Evolutionary conservation across 2,113 vertebrate species (phyloP).

Genomic region (Gopherus evgoodei): DNA sequence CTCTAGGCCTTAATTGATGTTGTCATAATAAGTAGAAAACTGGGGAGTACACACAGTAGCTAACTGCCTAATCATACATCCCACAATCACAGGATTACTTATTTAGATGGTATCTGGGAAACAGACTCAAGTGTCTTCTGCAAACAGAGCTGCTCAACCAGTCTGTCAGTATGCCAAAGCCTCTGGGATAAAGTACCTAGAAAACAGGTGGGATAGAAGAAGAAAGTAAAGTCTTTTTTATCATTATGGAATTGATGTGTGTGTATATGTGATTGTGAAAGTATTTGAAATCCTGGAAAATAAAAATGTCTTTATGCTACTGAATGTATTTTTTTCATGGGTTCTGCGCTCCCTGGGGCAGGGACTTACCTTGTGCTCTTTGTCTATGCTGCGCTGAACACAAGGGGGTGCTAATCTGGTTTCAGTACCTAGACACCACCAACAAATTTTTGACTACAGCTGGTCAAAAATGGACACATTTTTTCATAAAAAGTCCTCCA

Average conservation of each 20-base stretch:
- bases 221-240: not conserved
- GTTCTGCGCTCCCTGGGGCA: rapidly evolving
- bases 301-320: not conserved
- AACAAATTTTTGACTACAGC: rapidly evolving
- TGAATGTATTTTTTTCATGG: not conserved
- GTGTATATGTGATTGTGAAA: not conserved
- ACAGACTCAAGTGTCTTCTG: not conserved
- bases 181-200: not conserved
- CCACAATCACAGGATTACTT: not conserved
- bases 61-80: slow-evolving; percentile 17
- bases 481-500: not conserved
- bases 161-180: not conserved
- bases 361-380: rapidly evolving
- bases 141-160: not conserved
- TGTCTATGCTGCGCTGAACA: not conserved
- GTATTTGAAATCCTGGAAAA: not conserved
- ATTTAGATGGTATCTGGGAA: not conserved
- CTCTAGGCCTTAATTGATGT: slow-evolving; percentile 42
- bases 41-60: not conserved
- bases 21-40: slow-evolving; percentile 10
- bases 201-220: not conserved
- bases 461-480: not conserved
- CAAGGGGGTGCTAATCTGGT: rapidly evolving
- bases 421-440: not conserved
- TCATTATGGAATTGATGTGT: rapidly evolving